Percentiles rank a stretch among this genome's conserved stretches.
phyloP scores from a whole-genome alignment of 2,797 vertebrate genomes.

The Florisuga fusca region DNA sequence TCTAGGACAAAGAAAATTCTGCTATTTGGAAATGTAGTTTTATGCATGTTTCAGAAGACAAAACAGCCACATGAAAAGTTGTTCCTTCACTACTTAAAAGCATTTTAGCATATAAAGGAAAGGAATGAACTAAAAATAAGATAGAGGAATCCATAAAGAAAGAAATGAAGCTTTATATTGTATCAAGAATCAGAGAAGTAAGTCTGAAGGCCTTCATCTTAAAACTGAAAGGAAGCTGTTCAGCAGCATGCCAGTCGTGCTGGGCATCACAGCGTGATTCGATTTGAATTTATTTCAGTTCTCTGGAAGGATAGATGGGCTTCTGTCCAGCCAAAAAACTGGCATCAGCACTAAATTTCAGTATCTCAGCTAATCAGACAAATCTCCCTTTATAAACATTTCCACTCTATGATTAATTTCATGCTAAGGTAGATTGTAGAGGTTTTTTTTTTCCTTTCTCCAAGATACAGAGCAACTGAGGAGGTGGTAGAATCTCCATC shows the following conservation, averaged over 20 bases:
- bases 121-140: slow-evolving; percentile 30
- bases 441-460: background rate
- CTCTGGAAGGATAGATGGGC: background rate
- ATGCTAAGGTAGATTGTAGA: background rate
- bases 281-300: slow-evolving; percentile 24
- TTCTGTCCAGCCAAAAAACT: background rate
- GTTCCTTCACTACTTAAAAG: background rate
- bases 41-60: background rate
- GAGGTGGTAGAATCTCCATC: background rate
- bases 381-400: background rate
- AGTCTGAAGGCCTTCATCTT: background rate
- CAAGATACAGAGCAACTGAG: background rate
- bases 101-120: background rate
- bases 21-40: background rate
- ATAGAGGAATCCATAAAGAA: slow-evolving; percentile 8
- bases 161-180: slow-evolving; percentile 1
- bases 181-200: background rate
- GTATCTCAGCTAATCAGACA: background rate
- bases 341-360: background rate
- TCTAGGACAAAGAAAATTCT: background rate
- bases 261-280: background rate
- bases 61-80: background rate
- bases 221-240: slow-evolving; percentile 22
- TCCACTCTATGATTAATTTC: background rate
- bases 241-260: background rate